Evolutionary conservation across 2,797 vertebrate species (phyloP), one percentile per base, ranked within the genome.

Genomic region (Pseudopleuronectes americanus): DNA sequence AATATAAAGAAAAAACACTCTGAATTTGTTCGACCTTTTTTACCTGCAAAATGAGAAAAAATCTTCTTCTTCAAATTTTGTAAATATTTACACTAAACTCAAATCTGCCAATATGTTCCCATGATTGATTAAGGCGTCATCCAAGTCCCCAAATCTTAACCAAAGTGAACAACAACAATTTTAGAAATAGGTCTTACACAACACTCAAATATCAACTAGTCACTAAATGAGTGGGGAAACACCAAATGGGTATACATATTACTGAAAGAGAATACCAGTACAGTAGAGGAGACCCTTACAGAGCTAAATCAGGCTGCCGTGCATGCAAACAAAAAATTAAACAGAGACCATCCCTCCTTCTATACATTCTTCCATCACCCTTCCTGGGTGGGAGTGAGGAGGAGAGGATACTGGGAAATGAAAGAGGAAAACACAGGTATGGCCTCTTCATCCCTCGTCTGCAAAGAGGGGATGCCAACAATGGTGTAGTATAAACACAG

Each of bases 311-410:
- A 76, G 41, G 63, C 57, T 75, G 79, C 14, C 74, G 61, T 85
- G 79, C 64, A 74, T 57, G 21, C 71, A 90, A 88, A 84, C 90
- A 43, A 74, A 65, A 67, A 78, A 90, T 66, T 90, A 86, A 90
- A 47, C 45, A 57, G 33, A 55, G 52, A 64, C 67, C 66, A 71
- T 67, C 55, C 71, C 38, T 69, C 45, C 28, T 87, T 68, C 28
- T 66, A 73, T 71, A 63, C 51, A 48, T 59, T 21, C 47, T 9
- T 4, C 58, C 36, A 26, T 74, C 70, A 57, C 62, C 26, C 47
- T 69, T 71, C 54, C 65, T 77, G 41, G 31, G 79, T 78, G 66
- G 74, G 71, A 82, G 49, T 76, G 53, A 81, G 57, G 2, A 84
- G 41, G 23, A 72, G 79, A 76, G 57, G 66, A 86, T 69, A 45